phyloP scores from a whole-genome alignment of 2,113 vertebrate species.

The Trogon melanurus region DNA sequence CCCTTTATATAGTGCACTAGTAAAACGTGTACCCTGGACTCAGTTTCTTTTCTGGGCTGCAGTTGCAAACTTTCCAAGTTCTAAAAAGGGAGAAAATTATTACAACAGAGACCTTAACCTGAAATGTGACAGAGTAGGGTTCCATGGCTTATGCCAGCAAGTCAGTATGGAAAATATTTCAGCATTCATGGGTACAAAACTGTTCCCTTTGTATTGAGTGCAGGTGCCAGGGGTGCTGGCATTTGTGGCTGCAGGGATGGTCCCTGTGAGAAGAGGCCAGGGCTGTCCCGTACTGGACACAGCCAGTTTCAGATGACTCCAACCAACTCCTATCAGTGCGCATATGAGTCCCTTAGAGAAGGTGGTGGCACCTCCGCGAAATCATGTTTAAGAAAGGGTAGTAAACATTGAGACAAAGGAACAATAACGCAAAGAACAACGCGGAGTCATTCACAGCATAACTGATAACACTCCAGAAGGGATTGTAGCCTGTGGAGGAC shows the following conservation, averaged over 20 bases:
- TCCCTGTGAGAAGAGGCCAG: neutral
- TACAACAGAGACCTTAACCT: neutral
- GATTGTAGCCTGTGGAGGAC: neutral
- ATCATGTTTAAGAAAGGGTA: neutral
- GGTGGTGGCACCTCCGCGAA: neutral
- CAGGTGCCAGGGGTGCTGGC: neutral
- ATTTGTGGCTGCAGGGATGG: too few relatives aligned
- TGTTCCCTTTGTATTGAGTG: neutral
- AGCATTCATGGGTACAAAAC: neutral
- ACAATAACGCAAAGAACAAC: neutral
- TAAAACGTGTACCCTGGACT: neutral
- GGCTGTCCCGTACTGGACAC: fast-evolving
- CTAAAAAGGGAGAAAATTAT: neutral
- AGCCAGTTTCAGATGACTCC: neutral
- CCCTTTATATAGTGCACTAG: neutral
- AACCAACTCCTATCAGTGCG: fast-evolving
- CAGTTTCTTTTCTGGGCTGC: neutral
- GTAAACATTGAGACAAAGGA: neutral
- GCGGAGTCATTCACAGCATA: neutral
- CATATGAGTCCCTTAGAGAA: neutral
- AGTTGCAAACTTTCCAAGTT: neutral
- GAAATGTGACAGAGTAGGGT: neutral
- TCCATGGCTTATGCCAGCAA: neutral
- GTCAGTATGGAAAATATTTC: neutral
- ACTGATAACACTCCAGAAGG: neutral